Conservation (phyloP, 37 sponge, comb jelly and placozoan species). For the Mnemiopsis leidyi region DNA sequence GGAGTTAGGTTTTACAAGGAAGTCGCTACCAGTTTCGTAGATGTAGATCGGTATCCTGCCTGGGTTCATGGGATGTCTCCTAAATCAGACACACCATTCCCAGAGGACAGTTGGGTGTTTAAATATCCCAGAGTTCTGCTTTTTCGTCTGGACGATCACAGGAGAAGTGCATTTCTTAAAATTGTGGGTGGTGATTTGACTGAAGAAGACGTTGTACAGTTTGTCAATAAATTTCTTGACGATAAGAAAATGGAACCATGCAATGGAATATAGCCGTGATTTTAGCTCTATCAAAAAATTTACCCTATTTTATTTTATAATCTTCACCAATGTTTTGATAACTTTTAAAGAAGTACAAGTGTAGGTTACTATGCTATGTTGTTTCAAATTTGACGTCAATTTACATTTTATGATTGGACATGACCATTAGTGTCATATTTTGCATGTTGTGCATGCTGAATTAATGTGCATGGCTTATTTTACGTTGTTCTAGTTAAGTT, state of each 20-base stretch:
- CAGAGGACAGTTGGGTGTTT: not conserved
- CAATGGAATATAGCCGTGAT: slow-evolving; percentile 59
- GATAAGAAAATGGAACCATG: not conserved
- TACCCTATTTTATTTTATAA: too few relatives aligned
- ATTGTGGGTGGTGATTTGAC: not conserved
- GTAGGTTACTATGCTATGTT: too few relatives aligned
- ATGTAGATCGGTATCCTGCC: slow-evolving; percentile 16
- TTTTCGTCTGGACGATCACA: slow-evolving; percentile 13
- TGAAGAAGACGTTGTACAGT: not conserved
- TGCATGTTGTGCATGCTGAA: too few relatives aligned
- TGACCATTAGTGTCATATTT: too few relatives aligned
- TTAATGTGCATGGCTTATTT: too few relatives aligned
- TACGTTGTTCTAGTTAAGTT: too few relatives aligned
- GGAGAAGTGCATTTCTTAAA: slow-evolving; percentile 7
- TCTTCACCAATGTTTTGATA: too few relatives aligned
- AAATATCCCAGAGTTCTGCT: not conserved
- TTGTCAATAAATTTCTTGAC: not conserved
- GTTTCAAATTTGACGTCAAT: too few relatives aligned
- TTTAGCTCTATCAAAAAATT: too few relatives aligned
- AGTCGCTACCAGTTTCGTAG: slow-evolving; percentile 45
- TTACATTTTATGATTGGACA: too few relatives aligned
- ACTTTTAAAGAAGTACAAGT: too few relatives aligned
- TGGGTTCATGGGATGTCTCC: slow-evolving; percentile 57
- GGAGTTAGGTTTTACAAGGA: not conserved
- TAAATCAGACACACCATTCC: not conserved